Conservation (phyloP, 1,140 invertebrate genomes). For the Campoletis sonorensis region DNA sequence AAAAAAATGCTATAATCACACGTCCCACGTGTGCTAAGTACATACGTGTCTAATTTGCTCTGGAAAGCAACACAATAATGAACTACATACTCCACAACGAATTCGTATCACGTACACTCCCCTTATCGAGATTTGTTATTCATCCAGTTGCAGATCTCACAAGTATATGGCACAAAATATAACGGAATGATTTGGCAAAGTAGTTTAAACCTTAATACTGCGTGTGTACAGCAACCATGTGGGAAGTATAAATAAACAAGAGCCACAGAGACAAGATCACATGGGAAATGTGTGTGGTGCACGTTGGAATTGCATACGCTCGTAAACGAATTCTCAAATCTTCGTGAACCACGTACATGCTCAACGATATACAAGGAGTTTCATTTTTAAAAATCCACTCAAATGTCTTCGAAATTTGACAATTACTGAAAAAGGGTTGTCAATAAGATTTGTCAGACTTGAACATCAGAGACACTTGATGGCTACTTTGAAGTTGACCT, state of each 20-base stretch:
- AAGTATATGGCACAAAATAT: not conserved
- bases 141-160: not conserved
- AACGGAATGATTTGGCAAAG: not conserved
- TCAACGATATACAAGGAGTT: too few species aligned
- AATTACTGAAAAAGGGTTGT: too few species aligned
- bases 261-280: not conserved
- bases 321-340: not conserved
- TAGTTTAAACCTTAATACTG: not conserved
- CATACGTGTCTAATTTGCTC: not conserved
- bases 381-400: too few species aligned
- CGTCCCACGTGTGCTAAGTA: not conserved
- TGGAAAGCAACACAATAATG: not conserved
- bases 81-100: not conserved
- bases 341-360: not conserved
- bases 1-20: too few species aligned
- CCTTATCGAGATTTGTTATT: not conserved
- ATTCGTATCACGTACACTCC: not conserved
- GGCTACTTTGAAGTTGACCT: too few species aligned
- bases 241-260: not conserved
- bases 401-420: too few species aligned
- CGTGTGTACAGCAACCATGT: not conserved
- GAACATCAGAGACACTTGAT: too few species aligned
- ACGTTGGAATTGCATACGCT: not conserved
- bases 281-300: not conserved
- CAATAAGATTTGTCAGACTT: too few species aligned